phyloP scores from a whole-genome alignment of 1,140 invertebrate species.

The Bombus waltoni region DNA sequence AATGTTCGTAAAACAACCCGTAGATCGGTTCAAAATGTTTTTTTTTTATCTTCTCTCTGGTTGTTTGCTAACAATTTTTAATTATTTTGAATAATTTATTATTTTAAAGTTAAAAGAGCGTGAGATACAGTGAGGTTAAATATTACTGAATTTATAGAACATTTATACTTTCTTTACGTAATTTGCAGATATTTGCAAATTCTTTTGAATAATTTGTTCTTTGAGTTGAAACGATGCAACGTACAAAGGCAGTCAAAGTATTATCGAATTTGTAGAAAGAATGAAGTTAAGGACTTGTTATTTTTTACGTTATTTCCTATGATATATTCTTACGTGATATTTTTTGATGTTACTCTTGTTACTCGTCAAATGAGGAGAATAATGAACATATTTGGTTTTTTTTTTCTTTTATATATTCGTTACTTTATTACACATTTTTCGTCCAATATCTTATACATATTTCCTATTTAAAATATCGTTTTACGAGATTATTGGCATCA shows the following conservation, averaged over 20 bases:
- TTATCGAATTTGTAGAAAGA: neutral
- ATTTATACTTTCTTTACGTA: neutral
- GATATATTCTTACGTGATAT: neutral
- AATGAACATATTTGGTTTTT: neutral
- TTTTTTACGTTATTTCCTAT: neutral
- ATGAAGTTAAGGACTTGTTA: neutral
- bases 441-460: neutral
- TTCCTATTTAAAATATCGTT: slow-evolving; percentile 17
- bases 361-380: neutral
- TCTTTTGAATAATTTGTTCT: neutral
- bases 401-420: neutral
- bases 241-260: neutral
- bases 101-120: neutral
- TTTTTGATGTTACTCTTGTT: neutral
- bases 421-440: neutral
- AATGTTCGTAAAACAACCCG: neutral
- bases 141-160: neutral
- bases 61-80: neutral
- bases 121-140: neutral
- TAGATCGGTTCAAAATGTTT: neutral
- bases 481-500: slow-evolving; percentile 13
- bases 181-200: neutral
- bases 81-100: neutral
- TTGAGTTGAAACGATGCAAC: neutral
- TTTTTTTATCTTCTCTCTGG: neutral